Conservation (phyloP, 2,888 invertebrate genomes). For the Spodoptera exigua region DNA sequence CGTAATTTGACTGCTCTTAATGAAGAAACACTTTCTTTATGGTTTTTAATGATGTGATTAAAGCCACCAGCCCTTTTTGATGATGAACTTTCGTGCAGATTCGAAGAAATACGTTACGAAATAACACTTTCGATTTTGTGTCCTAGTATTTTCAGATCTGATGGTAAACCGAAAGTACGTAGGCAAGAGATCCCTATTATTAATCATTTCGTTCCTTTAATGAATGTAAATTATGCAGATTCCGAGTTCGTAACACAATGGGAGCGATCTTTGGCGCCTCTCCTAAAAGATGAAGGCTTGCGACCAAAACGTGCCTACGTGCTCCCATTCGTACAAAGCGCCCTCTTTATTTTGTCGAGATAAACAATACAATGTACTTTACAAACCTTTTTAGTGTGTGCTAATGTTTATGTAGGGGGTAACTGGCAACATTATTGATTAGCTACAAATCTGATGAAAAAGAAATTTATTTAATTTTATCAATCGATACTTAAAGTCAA, state of each 20-base stretch:
- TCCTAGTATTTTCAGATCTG: slow-evolving; percentile 7
- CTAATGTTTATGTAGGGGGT: slow-evolving; percentile 1
- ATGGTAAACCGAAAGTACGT: slow-evolving; percentile 65
- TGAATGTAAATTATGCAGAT: slow-evolving; percentile 88
- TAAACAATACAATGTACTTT: slow-evolving; percentile 52
- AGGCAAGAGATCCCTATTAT: slow-evolving; percentile 82
- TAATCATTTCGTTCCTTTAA: slow-evolving; percentile 87
- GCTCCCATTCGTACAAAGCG: slow-evolving; percentile 54
- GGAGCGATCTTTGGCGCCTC: slow-evolving; percentile 73
- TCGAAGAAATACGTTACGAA: background rate
- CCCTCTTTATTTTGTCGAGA: slow-evolving; percentile 64
- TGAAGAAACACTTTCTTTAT: too few relatives aligned
- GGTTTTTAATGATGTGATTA: too few relatives aligned
- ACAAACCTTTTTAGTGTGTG: slow-evolving; percentile 18
- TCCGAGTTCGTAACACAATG: slow-evolving; percentile 81
- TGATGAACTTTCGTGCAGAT: too few relatives aligned
- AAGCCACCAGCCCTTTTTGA: too few relatives aligned
- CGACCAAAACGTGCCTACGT: slow-evolving; percentile 50
- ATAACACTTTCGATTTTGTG: background rate
- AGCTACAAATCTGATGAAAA: background rate
- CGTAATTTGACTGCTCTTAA: too few relatives aligned
- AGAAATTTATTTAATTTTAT: too few relatives aligned
- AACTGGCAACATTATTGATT: background rate
- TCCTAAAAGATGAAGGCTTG: slow-evolving; percentile 72
- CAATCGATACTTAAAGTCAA: too few relatives aligned